phyloP scores from a whole-genome alignment of 2,113 vertebrate genomes.

The Coregonus clupeaformis region DNA sequence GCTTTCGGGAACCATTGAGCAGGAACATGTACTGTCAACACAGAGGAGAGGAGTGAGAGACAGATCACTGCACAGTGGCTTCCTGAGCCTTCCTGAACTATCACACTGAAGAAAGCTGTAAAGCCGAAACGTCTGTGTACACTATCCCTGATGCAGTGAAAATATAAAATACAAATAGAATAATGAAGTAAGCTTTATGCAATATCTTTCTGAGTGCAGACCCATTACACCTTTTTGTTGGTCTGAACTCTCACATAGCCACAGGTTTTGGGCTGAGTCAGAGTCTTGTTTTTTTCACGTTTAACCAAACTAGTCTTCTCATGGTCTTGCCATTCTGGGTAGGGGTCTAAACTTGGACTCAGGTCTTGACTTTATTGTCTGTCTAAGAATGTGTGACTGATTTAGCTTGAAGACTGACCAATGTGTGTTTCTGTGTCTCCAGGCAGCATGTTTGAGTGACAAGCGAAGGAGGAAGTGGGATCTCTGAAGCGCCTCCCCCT shows the following conservation, averaged over 20 bases:
- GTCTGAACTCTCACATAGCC: too few species aligned
- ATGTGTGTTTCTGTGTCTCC: constrained; percentile 36
- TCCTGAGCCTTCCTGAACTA: not conserved
- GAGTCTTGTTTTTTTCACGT: too few species aligned
- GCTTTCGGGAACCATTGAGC: not conserved
- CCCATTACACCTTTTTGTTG: too few species aligned
- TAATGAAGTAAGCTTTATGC: too few species aligned
- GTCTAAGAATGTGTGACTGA: not conserved
- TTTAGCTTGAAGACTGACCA: not conserved
- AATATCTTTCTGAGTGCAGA: too few species aligned
- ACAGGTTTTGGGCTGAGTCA: too few species aligned
- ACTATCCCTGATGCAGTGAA: too few species aligned
- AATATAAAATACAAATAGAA: too few species aligned
- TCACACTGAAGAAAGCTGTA: too few species aligned
- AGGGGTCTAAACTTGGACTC: not conserved
- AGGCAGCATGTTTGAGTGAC: constrained; percentile 74
- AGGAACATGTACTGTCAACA: not conserved
- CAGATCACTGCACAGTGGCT: not conserved
- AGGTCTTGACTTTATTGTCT: not conserved
- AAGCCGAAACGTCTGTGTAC: too few species aligned
- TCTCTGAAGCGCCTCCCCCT: constrained; percentile 67
- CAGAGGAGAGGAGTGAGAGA: not conserved
- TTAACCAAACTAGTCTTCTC: too few species aligned
- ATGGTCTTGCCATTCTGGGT: too few species aligned
- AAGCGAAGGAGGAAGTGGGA: constrained; percentile 62